phyloP scores from a whole-genome alignment of 2,797 vertebrate genomes.

The Heteromormyrus szaboi region DNA sequence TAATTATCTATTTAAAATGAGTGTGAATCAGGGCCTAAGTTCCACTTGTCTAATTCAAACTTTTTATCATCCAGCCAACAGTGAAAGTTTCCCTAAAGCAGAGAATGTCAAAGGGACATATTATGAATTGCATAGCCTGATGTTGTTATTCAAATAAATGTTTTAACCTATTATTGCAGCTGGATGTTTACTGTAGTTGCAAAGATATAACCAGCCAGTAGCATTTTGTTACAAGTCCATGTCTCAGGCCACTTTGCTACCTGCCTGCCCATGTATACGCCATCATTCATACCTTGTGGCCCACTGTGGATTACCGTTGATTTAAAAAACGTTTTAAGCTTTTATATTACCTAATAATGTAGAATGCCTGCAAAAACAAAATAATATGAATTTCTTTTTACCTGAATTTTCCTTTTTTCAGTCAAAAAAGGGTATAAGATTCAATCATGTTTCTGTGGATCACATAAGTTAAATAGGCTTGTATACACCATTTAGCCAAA shows the following conservation, averaged over 20 bases:
- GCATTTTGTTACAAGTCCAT: neutral
- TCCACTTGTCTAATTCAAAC: neutral
- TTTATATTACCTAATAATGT: neutral
- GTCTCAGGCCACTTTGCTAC: neutral
- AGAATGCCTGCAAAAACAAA: neutral
- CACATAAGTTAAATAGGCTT: neutral
- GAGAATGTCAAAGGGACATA: neutral
- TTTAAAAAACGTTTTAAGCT: neutral
- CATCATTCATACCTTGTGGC: neutral
- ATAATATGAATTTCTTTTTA: neutral
- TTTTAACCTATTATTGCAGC: neutral
- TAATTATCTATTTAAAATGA: neutral
- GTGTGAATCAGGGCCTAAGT: neutral
- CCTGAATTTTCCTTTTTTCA: neutral
- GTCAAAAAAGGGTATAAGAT: neutral
- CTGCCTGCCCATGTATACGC: neutral
- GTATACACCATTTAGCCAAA: constrained; percentile 30
- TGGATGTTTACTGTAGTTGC: neutral
- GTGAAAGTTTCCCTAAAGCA: neutral
- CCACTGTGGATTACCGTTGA: constrained; percentile 9
- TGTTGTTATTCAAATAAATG: neutral
- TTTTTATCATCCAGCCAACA: neutral
- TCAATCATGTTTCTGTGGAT: neutral
- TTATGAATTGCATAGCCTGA: neutral
- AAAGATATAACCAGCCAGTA: neutral